phyloP scores from a whole-genome alignment of 2,888 invertebrate genomes.

The Orthosia cruda region DNA sequence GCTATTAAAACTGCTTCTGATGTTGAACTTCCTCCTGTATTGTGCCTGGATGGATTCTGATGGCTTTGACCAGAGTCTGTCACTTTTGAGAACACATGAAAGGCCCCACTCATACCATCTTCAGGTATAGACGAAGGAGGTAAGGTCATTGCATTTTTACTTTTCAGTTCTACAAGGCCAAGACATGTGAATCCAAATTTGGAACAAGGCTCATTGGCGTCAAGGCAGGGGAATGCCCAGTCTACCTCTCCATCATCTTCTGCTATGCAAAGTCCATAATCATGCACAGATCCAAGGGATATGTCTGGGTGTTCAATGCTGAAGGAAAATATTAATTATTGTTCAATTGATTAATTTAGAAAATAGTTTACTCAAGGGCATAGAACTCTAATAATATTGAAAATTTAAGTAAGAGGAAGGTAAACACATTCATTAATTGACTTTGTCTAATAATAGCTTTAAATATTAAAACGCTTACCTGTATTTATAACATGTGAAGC shows the following conservation, averaged over 20 bases:
- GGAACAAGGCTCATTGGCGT: conserved; percentile 96
- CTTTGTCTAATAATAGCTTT: not conserved
- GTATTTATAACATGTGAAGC: conserved; percentile 97
- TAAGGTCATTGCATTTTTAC: conserved; percentile 76
- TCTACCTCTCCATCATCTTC: conserved; percentile 99
- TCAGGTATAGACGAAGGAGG: conserved; percentile 84
- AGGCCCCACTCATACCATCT: conserved; percentile 82
- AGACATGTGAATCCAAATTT: conserved; percentile 98
- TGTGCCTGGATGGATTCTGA: conserved; percentile 83
- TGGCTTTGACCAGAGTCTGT: conserved; percentile 83
- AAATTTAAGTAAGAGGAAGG: conserved; percentile 10
- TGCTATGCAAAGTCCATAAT: conserved; percentile 98
- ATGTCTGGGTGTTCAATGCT: conserved; percentile 93
- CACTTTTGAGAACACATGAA: conserved; percentile 83
- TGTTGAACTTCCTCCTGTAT: conserved; percentile 88
- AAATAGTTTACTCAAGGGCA: not conserved
- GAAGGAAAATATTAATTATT: conserved; percentile 53
- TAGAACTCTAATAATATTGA: not conserved
- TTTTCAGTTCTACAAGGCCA: conserved; percentile 96
- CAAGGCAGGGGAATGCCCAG: conserved; percentile 97
- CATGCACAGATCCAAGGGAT: conserved; percentile 92
- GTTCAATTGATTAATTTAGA: not conserved
- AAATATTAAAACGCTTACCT: conserved; percentile 81
- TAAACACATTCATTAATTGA: conserved; percentile 8
- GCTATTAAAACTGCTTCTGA: conserved; percentile 88